Conservation (phyloP, 2,797 vertebrate species). For the Sebastiscus tertius region DNA sequence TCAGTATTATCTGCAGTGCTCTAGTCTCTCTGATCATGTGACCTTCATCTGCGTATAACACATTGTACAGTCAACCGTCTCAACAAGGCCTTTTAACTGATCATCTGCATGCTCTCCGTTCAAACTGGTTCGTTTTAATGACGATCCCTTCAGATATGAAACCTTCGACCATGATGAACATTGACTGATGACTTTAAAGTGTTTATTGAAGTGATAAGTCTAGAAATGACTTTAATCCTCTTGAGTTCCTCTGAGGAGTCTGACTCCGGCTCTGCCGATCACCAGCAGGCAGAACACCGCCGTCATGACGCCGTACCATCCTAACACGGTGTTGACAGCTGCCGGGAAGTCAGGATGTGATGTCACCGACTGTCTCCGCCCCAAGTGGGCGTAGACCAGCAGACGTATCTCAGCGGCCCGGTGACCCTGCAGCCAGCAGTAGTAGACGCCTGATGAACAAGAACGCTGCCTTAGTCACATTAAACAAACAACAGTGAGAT, state of each 20-base stretch:
- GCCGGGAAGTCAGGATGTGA: constrained; percentile 51
- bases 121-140: neutral
- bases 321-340: constrained; percentile 15
- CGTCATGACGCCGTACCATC: constrained; percentile 44
- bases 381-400: constrained; percentile 54
- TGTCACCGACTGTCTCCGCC: constrained; percentile 14
- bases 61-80: no score
- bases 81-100: neutral
- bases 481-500: neutral
- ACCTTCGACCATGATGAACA: no score
- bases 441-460: constrained; percentile 49
- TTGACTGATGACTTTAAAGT: neutral
- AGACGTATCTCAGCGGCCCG: constrained; percentile 55
- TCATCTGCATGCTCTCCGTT: neutral
- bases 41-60: no score
- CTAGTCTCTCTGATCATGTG: no score
- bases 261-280: constrained; percentile 12
- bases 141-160: neutral
- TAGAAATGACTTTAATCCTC: constrained; percentile 39
- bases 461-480: neutral
- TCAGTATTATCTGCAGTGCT: no score
- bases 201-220: no score
- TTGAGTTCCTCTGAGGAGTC: neutral
- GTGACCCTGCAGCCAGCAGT: constrained; percentile 73
- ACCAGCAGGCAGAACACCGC: constrained; percentile 47